phyloP scores from a whole-genome alignment of 2,888 invertebrate genomes.

The Sinodicranocentrus sp. region DNA sequence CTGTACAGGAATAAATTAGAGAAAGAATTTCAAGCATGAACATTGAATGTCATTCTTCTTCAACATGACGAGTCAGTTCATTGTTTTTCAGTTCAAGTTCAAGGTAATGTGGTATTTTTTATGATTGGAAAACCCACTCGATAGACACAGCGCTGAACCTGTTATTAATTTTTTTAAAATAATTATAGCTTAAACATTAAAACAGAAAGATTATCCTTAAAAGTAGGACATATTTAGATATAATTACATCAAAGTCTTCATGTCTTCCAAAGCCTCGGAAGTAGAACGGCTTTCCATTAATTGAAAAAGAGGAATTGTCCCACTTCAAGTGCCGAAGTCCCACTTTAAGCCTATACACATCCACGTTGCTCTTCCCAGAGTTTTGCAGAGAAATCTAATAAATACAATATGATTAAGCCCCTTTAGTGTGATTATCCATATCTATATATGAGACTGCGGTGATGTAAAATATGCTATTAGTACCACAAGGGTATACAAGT shows the following conservation, averaged over 20 bases:
- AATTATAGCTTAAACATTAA: conserved; percentile 86
- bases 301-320: conserved; percentile 57
- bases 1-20: conserved; percentile 50
- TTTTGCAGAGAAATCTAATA: neutral
- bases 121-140: conserved; percentile 81
- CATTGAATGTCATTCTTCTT: too few species aligned
- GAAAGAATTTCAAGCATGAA: neutral
- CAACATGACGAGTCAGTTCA: too few species aligned
- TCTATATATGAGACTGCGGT: neutral
- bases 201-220: too few species aligned
- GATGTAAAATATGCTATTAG: conserved; percentile 40
- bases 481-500: conserved; percentile 91
- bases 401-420: too few species aligned
- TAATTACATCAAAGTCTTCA: conserved; percentile 70
- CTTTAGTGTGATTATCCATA: neutral
- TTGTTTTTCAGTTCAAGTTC: neutral
- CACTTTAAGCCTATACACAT: conserved; percentile 71
- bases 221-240: too few species aligned
- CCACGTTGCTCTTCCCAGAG: neutral
- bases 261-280: conserved; percentile 73
- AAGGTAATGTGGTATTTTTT: neutral
- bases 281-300: conserved; percentile 71
- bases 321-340: conserved; percentile 70
- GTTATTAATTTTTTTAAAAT: too few species aligned
- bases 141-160: conserved; percentile 95